These are phyloP conservation scores for Malurus elegans DNA, from an alignment of 2,113 vertebrate species.

Conservation along the genomic window DNA sequence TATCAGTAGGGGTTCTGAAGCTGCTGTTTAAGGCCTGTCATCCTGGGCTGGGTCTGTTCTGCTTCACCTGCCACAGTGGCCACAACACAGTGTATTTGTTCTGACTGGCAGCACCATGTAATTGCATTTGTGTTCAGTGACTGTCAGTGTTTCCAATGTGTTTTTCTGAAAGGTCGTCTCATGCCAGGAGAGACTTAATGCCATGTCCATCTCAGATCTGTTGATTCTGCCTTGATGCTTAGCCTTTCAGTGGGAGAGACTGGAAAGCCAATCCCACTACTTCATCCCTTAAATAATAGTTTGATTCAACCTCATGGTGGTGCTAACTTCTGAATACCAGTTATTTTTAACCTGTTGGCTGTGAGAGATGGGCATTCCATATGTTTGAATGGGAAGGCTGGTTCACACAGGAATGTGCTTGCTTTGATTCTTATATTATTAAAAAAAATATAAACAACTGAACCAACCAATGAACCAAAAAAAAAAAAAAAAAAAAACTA, in stretches of 20 bases:
- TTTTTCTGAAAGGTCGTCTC: conserved; percentile 54
- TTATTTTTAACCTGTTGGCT: neutral
- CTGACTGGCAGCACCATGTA: conserved; percentile 57
- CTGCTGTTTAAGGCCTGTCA: neutral
- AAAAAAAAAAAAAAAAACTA: neutral
- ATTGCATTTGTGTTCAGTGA: conserved; percentile 63
- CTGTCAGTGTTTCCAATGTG: neutral
- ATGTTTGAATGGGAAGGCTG: neutral
- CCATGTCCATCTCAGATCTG: neutral
- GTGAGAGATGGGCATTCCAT: neutral
- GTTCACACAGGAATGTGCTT: neutral
- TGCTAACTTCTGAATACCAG: neutral
- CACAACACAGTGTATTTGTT: neutral
- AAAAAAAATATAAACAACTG: neutral
- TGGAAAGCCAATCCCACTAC: neutral
- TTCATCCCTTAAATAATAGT: neutral
- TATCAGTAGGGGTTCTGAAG: neutral
- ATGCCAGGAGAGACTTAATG: conserved; percentile 31
- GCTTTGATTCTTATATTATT: neutral
- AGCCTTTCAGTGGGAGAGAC: neutral
- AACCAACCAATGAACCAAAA: neutral
- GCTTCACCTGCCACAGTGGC: neutral
- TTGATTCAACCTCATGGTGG: neutral
- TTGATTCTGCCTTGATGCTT: neutral
- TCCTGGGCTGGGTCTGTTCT: neutral